Evolutionary conservation across 1,140 invertebrate species (phyloP).

Genomic region (Acyrthosiphon pisum): DNA sequence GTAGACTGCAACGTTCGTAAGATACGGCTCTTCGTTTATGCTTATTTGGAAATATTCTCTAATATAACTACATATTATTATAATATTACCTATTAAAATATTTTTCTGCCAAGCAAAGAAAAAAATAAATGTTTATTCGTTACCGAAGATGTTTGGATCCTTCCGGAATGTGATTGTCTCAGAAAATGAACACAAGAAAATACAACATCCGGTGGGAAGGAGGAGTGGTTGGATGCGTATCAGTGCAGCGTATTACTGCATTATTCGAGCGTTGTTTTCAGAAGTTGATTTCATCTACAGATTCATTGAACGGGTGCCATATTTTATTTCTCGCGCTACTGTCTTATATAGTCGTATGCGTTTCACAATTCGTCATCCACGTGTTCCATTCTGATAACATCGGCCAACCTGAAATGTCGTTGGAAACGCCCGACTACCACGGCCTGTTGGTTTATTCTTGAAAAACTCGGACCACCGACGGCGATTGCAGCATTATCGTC

Average conservation of each 20-base stretch:
- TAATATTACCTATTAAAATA: background rate
- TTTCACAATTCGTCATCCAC: constrained; percentile 19
- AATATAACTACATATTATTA: too few species aligned
- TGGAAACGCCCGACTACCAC: background rate
- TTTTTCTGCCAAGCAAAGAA: background rate
- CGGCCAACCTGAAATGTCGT: background rate
- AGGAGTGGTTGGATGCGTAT: background rate
- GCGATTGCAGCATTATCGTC: background rate
- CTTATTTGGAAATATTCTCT: background rate
- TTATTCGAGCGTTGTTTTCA: constrained; percentile 12
- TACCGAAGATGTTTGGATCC: background rate
- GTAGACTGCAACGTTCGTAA: too few species aligned
- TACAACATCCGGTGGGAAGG: background rate
- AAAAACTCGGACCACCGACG: constrained; percentile 24
- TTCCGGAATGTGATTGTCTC: background rate
- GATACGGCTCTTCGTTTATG: background rate
- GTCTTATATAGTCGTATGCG: background rate
- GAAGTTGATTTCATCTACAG: background rate
- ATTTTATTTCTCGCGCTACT: background rate
- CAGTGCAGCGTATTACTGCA: background rate
- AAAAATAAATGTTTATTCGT: background rate
- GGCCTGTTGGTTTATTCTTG: background rate
- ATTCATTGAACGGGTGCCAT: constrained; percentile 34
- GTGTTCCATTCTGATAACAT: background rate
- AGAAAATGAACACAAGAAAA: background rate